Conservation (phyloP, 1,140 invertebrate species). For the Drosophila subpulchrella region DNA sequence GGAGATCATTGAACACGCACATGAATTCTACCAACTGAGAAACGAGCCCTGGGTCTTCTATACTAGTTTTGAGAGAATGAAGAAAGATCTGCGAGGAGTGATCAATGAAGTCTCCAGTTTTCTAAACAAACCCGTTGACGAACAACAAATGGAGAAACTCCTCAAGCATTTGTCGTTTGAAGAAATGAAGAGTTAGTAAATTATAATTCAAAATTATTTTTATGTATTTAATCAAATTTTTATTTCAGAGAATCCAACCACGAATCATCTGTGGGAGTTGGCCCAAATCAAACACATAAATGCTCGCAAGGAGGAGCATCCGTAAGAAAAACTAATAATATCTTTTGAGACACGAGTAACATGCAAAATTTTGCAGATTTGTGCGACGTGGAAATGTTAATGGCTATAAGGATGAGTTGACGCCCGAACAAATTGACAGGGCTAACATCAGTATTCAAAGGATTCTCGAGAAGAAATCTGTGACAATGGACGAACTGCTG, state of each 20-base stretch:
- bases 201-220: neutral
- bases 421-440: conserved; percentile 38
- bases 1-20: conserved; percentile 89
- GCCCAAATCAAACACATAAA: conserved; percentile 1
- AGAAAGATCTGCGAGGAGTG: conserved; percentile 54
- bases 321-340: conserved; percentile 6
- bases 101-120: conserved; percentile 61
- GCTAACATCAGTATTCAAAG: conserved; percentile 24
- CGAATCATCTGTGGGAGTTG: conserved; percentile 58
- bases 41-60: conserved; percentile 90
- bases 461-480: conserved; percentile 11
- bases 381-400: conserved; percentile 56
- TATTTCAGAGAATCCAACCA: conserved; percentile 56
- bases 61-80: conserved; percentile 92
- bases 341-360: neutral
- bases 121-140: conserved; percentile 49
- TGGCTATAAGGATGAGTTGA: conserved; percentile 67
- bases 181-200: conserved; percentile 67
- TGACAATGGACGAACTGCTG: conserved; percentile 53
- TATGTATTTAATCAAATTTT: neutral
- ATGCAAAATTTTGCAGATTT: conserved; percentile 41
- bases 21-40: conserved; percentile 89
- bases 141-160: conserved; percentile 55
- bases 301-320: conserved; percentile 33
- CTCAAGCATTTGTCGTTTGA: conserved; percentile 73